A percentile compares a stretch with the other conserved stretches of the same genome.
These are phyloP conservation scores for Melanotaenia maccullochi DNA, from an alignment of 2,797 vertebrate species.

Conservation along the genomic window DNA sequence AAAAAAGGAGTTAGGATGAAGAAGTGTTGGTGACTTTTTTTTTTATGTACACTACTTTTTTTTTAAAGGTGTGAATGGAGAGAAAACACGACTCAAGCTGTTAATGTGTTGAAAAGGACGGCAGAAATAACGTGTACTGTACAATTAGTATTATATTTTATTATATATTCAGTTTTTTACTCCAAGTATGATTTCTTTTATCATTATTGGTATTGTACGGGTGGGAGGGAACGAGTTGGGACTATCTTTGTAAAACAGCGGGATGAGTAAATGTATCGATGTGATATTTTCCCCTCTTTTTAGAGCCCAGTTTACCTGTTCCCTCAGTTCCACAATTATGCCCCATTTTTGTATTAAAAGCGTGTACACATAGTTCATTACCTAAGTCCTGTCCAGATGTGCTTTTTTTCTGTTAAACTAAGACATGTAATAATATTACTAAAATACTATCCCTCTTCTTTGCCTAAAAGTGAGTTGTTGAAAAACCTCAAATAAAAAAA, in stretches of 20 bases:
- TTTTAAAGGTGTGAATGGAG: slow-evolving; percentile 35
- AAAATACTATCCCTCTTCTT: slow-evolving; percentile 83
- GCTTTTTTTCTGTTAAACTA: slow-evolving; percentile 82
- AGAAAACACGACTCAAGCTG: slow-evolving; percentile 51
- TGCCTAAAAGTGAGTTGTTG: slow-evolving; percentile 84
- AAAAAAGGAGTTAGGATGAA: slow-evolving; percentile 36
- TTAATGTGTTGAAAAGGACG: slow-evolving; percentile 69
- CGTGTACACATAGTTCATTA: slow-evolving; percentile 84
- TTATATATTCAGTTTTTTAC: slow-evolving; percentile 82
- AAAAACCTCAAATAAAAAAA: slow-evolving; percentile 80
- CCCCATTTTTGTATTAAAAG: slow-evolving; percentile 80
- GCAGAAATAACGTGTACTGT: slow-evolving; percentile 81
- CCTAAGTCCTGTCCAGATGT: slow-evolving; percentile 81
- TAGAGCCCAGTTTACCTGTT: slow-evolving; percentile 45
- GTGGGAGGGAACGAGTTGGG: slow-evolving; percentile 71
- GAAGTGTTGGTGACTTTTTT: slow-evolving; percentile 60
- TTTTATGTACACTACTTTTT: slow-evolving; percentile 72
- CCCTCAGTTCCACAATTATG: slow-evolving; percentile 72
- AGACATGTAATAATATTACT: slow-evolving; percentile 87
- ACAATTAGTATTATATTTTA: slow-evolving; percentile 88
- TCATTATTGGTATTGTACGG: slow-evolving; percentile 80
- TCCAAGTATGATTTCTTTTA: slow-evolving; percentile 79
- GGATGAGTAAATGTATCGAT: slow-evolving; percentile 81
- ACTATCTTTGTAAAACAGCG: slow-evolving; percentile 76
- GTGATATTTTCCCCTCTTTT: slow-evolving; percentile 68